Evolutionary conservation across 2,797 vertebrate species (phyloP).

Genomic region (Lepilemur septentrionalis): DNA sequence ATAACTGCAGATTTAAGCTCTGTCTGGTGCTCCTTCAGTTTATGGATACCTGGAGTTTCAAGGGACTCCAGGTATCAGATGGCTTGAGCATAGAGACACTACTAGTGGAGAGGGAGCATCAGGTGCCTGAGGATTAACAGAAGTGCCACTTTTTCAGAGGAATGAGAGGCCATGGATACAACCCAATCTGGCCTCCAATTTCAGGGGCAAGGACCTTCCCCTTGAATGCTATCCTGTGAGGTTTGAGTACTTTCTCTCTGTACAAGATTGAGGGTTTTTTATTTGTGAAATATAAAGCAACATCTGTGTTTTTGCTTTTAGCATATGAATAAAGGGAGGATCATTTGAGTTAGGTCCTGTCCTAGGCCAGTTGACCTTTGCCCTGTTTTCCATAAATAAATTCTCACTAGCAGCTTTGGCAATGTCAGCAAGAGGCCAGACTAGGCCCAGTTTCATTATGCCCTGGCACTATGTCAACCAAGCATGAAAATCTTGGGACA

Average conservation of each 20-base stretch:
- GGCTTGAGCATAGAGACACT: background rate
- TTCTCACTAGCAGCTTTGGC: constrained; percentile 21
- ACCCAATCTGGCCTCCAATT: background rate
- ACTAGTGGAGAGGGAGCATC: background rate
- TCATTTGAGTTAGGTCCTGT: background rate
- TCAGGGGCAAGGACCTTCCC: background rate
- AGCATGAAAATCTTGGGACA: constrained; percentile 10
- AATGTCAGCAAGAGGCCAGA: constrained; percentile 53
- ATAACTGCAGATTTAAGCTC: background rate
- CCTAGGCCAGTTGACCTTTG: background rate
- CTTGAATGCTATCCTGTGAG: background rate
- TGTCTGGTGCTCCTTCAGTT: background rate
- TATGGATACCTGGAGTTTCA: background rate
- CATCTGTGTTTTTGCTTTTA: background rate
- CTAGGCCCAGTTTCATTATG: constrained; percentile 64
- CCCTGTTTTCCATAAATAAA: constrained; percentile 75
- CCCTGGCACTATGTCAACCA: constrained; percentile 59
- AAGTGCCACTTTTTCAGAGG: background rate
- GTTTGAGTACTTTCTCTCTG: background rate
- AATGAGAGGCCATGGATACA: background rate
- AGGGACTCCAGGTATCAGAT: background rate
- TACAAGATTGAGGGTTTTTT: background rate
- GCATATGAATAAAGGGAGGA: background rate
- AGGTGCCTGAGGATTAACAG: background rate
- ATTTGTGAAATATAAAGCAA: background rate